Evolutionary conservation across 2,888 invertebrate species (phyloP).

Genomic region (Heliconius cydno): DNA sequence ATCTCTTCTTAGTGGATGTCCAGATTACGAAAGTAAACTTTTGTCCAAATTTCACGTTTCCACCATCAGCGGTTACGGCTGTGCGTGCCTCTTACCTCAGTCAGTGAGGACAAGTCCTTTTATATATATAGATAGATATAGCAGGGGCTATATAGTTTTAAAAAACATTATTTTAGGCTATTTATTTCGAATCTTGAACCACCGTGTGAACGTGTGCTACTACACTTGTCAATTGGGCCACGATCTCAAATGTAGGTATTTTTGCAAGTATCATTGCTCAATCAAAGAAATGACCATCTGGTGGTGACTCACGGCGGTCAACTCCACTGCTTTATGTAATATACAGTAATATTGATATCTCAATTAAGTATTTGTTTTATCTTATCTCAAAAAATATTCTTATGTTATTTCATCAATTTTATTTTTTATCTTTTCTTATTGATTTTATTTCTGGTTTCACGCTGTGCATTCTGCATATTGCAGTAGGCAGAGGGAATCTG

Average conservation of each 20-base stretch:
- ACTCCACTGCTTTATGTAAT: background rate
- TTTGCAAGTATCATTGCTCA: constrained; percentile 3
- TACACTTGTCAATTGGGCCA: background rate
- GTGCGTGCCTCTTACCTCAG: no score
- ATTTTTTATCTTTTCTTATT: background rate
- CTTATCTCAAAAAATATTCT: background rate
- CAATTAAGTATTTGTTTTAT: constrained; percentile 1
- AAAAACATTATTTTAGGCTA: background rate
- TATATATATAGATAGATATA: no score
- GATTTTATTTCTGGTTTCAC: no score
- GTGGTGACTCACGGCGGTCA: constrained; percentile 2
- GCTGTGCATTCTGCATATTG: no score
- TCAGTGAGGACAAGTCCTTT: no score
- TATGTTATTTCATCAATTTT: no score
- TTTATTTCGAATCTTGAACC: background rate
- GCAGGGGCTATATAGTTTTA: no score
- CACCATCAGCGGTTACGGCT: no score
- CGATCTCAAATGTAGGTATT: background rate
- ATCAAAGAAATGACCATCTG: background rate
- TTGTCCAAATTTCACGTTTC: no score
- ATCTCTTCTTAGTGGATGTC: no score
- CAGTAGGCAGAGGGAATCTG: no score
- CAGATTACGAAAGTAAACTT: no score
- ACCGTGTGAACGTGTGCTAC: background rate
- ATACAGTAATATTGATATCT: background rate